phyloP scores from a whole-genome alignment of 2,888 invertebrate genomes.

The Acleris literana region DNA sequence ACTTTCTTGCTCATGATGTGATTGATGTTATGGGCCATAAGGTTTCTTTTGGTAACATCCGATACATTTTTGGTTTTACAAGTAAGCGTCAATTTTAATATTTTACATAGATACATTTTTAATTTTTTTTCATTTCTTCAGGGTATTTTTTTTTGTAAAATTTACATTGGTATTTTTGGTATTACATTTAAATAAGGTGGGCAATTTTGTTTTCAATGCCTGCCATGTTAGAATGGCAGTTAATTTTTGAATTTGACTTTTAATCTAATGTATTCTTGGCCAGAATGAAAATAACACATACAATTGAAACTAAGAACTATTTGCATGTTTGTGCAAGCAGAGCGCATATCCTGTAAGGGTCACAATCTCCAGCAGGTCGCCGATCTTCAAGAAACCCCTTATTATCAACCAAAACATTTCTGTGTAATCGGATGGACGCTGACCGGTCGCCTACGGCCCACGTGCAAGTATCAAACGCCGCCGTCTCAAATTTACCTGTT shows the following conservation, averaged over 20 bases:
- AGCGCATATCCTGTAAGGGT: constrained; percentile 87
- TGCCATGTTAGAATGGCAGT: too few species aligned
- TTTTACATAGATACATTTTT: constrained; percentile 16
- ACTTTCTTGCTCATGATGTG: constrained; percentile 76
- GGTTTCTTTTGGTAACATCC: constrained; percentile 45
- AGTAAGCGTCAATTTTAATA: background rate
- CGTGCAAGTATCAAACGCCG: constrained; percentile 94
- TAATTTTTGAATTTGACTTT: too few species aligned
- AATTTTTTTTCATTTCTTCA: too few species aligned
- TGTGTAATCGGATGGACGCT: constrained; percentile 96
- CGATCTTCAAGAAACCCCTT: constrained; percentile 97
- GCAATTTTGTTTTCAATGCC: too few species aligned
- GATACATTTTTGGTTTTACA: background rate
- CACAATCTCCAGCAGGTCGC: constrained; percentile 95
- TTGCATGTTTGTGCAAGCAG: constrained; percentile 74
- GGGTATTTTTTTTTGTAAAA: too few species aligned
- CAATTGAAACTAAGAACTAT: constrained; percentile 17
- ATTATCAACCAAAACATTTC: constrained; percentile 91
- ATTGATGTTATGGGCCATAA: constrained; percentile 70
- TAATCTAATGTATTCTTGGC: background rate
- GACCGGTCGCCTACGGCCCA: constrained; percentile 95
- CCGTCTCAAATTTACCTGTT: constrained; percentile 97
- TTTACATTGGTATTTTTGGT: too few species aligned
- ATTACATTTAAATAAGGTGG: too few species aligned
- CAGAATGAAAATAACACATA: background rate